Base-by-base conservation (phyloP, 2,797 vertebrate species). In the Triplophysa yarkandensis region DNA sequence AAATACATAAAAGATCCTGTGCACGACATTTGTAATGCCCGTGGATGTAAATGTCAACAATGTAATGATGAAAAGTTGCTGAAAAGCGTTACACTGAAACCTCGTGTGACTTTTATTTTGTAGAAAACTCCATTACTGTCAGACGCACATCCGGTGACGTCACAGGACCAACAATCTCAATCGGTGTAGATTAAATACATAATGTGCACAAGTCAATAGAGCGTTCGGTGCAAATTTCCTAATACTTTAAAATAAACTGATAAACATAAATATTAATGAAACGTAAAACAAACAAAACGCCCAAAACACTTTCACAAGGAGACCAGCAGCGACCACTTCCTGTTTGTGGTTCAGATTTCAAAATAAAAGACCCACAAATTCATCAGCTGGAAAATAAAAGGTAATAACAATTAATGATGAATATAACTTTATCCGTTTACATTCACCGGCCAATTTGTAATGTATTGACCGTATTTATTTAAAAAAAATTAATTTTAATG, bases 1-100 rank as follows among this genome's bases (percentile, higher is more conserved):
- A 93, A 93, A 77, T 93, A 93, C 78, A 82, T 68, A 11, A 93
- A 93, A 10, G n/a, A 34, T 0, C 27, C 36, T 0, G 10, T 9
- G 16, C 27, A 34, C 17, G 80, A 72, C 83, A 85, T 85, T 52
- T 52, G 3, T 19, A 50, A 46, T 0, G 2, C n/a, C 44, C 19
- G 2, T 46, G 0, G 16, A 1, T 7, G 16, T 46, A 6, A 19
- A n/a, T 2, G 16, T n/a, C 8, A 2, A 39, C 0, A 21, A 4
- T 1, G 16, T 41, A 4, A 6, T 7, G 23, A 27, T 13, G 1
- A 9, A 11, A 23, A 39, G 5, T n/a, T n/a, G n/a, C n/a, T n/a
- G n/a, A n/a, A n/a, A 32, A 25, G 8, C 16, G 14, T 16, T 46
- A 21, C 5, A 70, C 43, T n/a, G 4, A 19, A 17, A 32, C 7